phyloP scores from a whole-genome alignment of 2,113 vertebrate species.

The Gopherus evgoodei region DNA sequence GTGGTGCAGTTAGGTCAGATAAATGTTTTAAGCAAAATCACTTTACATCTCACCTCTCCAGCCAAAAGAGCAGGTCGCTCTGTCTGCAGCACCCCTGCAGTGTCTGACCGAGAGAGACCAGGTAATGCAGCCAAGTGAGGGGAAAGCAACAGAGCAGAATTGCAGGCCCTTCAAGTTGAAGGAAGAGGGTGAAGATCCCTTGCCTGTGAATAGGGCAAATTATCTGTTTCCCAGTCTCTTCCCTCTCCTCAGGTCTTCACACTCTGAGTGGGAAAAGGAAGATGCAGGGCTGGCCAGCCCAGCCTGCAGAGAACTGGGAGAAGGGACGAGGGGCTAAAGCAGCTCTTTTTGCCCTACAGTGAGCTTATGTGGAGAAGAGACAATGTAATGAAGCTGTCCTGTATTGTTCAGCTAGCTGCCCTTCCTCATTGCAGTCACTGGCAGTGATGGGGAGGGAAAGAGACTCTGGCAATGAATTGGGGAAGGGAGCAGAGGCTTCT shows the following conservation, averaged over 20 bases:
- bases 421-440: background rate
- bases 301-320: background rate
- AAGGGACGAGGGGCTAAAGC: background rate
- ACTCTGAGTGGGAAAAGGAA: background rate
- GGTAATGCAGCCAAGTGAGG: background rate
- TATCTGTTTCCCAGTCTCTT: background rate
- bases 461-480: rapidly evolving
- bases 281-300: background rate
- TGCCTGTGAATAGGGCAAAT: background rate
- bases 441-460: background rate
- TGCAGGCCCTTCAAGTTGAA: background rate
- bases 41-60: background rate
- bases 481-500: background rate
- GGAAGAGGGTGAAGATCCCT: background rate
- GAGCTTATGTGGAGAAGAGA: background rate
- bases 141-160: background rate
- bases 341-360: background rate
- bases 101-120: background rate
- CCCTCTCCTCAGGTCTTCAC: background rate
- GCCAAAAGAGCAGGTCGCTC: background rate
- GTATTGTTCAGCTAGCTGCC: background rate
- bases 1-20: background rate
- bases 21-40: background rate
- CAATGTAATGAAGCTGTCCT: background rate
- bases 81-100: background rate